A percentile compares a stretch with the other conserved stretches of the same genome.
Evolutionary conservation across 1,140 invertebrate genomes (phyloP).

Genomic region (Belonocnema kinseyi): DNA sequence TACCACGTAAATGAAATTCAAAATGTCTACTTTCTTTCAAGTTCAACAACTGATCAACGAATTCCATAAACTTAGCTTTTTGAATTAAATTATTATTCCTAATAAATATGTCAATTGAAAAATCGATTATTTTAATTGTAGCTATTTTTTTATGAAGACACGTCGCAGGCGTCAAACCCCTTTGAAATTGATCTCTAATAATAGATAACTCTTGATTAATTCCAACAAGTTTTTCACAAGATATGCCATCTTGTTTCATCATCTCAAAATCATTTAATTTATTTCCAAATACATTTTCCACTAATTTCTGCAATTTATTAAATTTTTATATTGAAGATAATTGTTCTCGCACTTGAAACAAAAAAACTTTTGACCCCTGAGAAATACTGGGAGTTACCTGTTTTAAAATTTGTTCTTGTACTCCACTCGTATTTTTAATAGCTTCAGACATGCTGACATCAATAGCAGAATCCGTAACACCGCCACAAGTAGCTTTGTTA

Average conservation of each 20-base stretch:
- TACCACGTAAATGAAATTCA: conserved; percentile 15
- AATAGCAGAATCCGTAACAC: not conserved
- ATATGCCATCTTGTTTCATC: conserved; percentile 6
- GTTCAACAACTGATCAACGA: conserved; percentile 13
- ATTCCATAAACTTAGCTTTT: conserved; percentile 17
- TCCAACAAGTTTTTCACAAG: not conserved
- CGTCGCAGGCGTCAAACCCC: not conserved
- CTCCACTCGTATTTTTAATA: conserved; percentile 5
- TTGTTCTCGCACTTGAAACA: conserved; percentile 6
- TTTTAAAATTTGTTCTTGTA: not conserved
- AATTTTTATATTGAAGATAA: conserved; percentile 10
- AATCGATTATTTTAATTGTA: conserved; percentile 7
- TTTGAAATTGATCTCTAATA: not conserved
- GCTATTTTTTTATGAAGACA: conserved; percentile 1
- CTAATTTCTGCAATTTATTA: conserved; percentile 13
- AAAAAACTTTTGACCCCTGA: conserved; percentile 9
- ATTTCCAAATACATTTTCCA: not conserved
- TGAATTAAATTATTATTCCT: not conserved
- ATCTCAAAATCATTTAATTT: conserved; percentile 15
- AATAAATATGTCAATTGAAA: conserved; percentile 1
- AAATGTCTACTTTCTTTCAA: conserved; percentile 13
- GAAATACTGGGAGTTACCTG: conserved; percentile 10
- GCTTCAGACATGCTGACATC: not conserved
- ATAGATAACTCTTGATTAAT: conserved; percentile 14
- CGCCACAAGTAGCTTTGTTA: not conserved